These are phyloP conservation scores for Mechanitis messenoides DNA, from an alignment of 2,888 invertebrate species.

Conservation along the genomic window DNA sequence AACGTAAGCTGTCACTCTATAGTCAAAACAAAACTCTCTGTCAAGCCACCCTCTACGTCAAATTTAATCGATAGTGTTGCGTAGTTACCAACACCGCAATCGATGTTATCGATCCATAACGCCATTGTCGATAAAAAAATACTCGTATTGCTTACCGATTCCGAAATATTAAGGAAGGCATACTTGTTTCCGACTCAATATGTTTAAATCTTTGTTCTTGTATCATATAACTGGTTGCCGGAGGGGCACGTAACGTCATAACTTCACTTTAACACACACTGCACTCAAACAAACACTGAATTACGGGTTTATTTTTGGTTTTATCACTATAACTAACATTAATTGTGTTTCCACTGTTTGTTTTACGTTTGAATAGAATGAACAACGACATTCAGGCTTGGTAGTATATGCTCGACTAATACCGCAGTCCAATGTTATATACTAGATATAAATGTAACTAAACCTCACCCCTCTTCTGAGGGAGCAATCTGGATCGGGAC, in stretches of 20 bases:
- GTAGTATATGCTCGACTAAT: slow-evolving; percentile 48
- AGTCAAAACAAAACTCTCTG: slow-evolving; percentile 26
- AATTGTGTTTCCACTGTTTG: slow-evolving; percentile 39
- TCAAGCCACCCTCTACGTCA: slow-evolving; percentile 32
- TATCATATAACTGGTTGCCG: slow-evolving; percentile 69
- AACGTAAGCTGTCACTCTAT: slow-evolving; percentile 23
- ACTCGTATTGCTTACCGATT: slow-evolving; percentile 75
- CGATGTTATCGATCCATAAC: slow-evolving; percentile 32
- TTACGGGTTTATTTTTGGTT: slow-evolving; percentile 48
- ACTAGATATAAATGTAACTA: slow-evolving; percentile 36
- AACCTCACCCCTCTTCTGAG: slow-evolving; percentile 48
- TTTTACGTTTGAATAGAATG: slow-evolving; percentile 42
- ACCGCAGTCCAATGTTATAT: slow-evolving; percentile 48
- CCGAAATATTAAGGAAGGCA: slow-evolving; percentile 80
- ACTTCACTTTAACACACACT: slow-evolving; percentile 65
- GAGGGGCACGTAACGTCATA: slow-evolving; percentile 74
- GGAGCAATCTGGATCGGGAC: slow-evolving; percentile 31
- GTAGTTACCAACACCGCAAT: slow-evolving; percentile 38
- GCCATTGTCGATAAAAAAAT: slow-evolving; percentile 32
- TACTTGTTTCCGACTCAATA: slow-evolving; percentile 63
- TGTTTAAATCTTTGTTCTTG: slow-evolving; percentile 67
- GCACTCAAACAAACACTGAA: slow-evolving; percentile 46
- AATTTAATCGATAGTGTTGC: slow-evolving; percentile 46
- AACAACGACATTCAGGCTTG: slow-evolving; percentile 66
- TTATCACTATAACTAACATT: slow-evolving; percentile 50